Evolutionary conservation across 2,888 invertebrate species (phyloP).

Genomic region (Conistra vaccinii): DNA sequence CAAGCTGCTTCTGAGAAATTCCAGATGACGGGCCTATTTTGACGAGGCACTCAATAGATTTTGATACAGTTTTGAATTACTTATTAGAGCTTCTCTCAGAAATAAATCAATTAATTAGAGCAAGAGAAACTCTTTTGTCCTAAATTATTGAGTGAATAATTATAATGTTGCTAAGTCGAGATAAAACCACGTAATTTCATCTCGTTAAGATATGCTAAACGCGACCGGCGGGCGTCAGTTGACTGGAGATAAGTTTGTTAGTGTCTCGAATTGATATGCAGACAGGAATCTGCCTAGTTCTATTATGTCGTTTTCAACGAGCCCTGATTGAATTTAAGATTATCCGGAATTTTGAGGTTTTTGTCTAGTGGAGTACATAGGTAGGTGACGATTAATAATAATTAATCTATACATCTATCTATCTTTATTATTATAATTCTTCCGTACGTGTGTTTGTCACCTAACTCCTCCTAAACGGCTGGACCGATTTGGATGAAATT

Average conservation of each 20-base stretch:
- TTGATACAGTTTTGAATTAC: not conserved
- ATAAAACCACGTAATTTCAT: not conserved
- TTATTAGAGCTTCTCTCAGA: not conserved
- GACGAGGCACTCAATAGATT: not conserved
- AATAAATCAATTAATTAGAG: not conserved
- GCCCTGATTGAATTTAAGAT: not conserved
- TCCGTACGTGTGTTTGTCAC: too few species aligned
- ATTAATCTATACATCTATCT: too few species aligned
- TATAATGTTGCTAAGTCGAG: too few species aligned
- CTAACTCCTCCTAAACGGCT: too few species aligned
- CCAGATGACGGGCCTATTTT: not conserved
- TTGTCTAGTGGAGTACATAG: not conserved
- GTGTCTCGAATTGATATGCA: constrained; percentile 22
- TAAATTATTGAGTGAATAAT: not conserved
- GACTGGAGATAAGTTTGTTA: not conserved
- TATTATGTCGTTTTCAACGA: not conserved
- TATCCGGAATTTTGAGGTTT: not conserved
- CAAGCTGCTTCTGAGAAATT: not conserved
- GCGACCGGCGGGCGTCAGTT: not conserved
- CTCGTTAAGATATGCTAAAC: constrained; percentile 15
- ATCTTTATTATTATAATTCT: too few species aligned
- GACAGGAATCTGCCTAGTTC: constrained; percentile 9
- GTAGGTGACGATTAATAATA: too few species aligned
- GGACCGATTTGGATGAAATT: too few species aligned
- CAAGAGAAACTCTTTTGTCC: not conserved